phyloP scores from a whole-genome alignment of 2,888 invertebrate species.

The Erebia ligea region DNA sequence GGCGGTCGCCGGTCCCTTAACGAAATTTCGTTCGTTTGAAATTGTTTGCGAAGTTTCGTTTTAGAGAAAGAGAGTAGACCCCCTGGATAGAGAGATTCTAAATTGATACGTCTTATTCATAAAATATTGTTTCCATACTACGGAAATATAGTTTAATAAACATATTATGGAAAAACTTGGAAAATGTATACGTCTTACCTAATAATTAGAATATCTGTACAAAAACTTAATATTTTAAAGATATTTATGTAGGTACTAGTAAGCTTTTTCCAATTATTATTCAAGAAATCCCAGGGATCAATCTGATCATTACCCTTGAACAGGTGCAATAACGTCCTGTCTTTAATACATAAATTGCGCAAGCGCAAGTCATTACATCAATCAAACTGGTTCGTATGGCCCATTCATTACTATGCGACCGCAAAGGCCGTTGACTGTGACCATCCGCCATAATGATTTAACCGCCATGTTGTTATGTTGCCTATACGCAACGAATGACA shows the following conservation, averaged over 20 bases:
- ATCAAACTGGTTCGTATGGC: slow-evolving; percentile 53
- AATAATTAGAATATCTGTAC: not conserved
- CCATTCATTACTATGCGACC: slow-evolving; percentile 60
- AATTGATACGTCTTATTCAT: not conserved
- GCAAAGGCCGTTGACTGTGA: slow-evolving; percentile 65
- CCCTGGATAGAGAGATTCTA: not conserved
- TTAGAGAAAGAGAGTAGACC: too few relatives aligned
- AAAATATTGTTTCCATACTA: too few relatives aligned
- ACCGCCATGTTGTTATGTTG: slow-evolving; percentile 36
- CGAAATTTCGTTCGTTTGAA: too few relatives aligned
- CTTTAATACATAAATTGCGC: slow-evolving; percentile 41
- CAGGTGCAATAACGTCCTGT: slow-evolving; percentile 35
- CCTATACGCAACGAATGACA: slow-evolving; percentile 24
- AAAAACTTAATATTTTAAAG: too few relatives aligned
- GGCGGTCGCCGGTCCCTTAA: too few relatives aligned
- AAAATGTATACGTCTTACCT: too few relatives aligned
- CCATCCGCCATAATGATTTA: slow-evolving; percentile 44
- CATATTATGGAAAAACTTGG: too few relatives aligned
- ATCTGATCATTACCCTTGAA: slow-evolving; percentile 37
- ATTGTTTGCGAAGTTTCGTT: too few relatives aligned
- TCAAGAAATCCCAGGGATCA: slow-evolving; percentile 25
- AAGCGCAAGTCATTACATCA: slow-evolving; percentile 42
- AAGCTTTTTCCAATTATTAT: not conserved
- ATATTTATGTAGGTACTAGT: too few relatives aligned
- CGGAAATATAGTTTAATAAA: too few relatives aligned